Evolutionary conservation across 2,888 invertebrate genomes (phyloP).

Genomic region (Mesorhabditis belari): DNA sequence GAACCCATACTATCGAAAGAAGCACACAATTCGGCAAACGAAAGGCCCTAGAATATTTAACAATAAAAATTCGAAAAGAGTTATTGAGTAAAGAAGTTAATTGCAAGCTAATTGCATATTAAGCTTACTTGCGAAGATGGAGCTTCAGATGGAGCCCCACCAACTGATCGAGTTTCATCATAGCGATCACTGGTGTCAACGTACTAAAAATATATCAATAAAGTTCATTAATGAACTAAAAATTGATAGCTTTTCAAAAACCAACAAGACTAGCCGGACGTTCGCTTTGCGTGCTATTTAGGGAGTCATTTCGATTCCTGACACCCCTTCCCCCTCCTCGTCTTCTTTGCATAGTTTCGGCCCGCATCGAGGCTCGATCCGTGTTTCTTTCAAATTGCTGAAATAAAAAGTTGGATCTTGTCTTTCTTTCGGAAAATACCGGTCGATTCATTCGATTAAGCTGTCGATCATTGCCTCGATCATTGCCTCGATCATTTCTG

Average conservation of each 20-base stretch:
- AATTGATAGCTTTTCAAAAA: too few relatives aligned
- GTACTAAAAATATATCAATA: background rate
- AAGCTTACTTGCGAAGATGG: background rate
- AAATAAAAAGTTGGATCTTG: too few relatives aligned
- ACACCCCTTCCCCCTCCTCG: constrained; percentile 6
- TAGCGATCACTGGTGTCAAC: background rate
- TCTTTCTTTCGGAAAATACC: constrained; percentile 7
- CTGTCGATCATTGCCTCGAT: background rate
- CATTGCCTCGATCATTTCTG: background rate
- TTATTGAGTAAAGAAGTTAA: background rate
- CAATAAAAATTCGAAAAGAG: background rate
- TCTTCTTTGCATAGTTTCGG: constrained; percentile 14
- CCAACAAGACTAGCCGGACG: constrained; percentile 12
- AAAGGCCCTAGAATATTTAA: constrained; percentile 8
- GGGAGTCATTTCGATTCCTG: constrained; percentile 30
- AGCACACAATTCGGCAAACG: constrained; percentile 21
- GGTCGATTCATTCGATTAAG: constrained; percentile 2
- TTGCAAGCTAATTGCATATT: background rate
- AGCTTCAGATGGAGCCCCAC: background rate
- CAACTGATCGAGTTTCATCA: background rate
- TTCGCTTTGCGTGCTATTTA: constrained; percentile 32
- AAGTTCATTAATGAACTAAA: background rate
- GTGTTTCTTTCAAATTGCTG: background rate
- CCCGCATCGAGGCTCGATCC: constrained; percentile 28
- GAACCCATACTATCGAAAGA: constrained; percentile 24